Base-by-base conservation (phyloP, 2,888 invertebrate species). In the Eilema caniola region DNA sequence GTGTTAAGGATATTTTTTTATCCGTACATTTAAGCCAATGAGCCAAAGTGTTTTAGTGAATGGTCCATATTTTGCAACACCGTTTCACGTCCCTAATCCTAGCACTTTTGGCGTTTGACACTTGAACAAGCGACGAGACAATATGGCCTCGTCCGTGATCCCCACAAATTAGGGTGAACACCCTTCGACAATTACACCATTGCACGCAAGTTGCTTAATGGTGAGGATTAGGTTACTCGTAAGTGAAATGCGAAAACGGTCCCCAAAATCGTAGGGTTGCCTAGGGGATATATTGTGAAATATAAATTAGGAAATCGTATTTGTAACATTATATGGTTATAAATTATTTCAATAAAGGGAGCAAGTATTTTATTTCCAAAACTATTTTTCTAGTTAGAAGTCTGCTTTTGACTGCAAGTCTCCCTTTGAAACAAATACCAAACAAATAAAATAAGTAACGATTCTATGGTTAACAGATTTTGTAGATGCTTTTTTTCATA, bases 141-240 rank as follows among this genome's bases (percentile, higher is more conserved):
- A 91, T 88, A 89, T 86, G 88, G 85, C 89, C 82, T 82, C 81
- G 82, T 72, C 75, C 78, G 77, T 82, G 87, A 85, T 88, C 91
- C 90, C 88, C 88, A 88, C 89, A 86, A 90, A 92, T 92, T 91
- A 92, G 91, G 93, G 91, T 87, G 87, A 86, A 86, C 92, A 92
- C 94, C 93, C 94, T 90, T 84, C 90, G 87, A 90, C 92, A 92
- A 93, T 93, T 92, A 92, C 86, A 85, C 85, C 85, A 85, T 83
- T 86, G 86, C 86, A 87, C 88, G 86, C 88, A 86, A 90, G 88
- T 87, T 81, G 89, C 83, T 88, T 94, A 94, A 94, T 94, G 92
- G 90, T 79, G 78, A 84, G 92, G 92, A 94, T 94, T 92, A 92
- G 86, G 90, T 91, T 92, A 89, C 89, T 86, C 83, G 85, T 88